These are phyloP conservation scores for Propithecus deckenii DNA, from an alignment of 2,797 vertebrate species.

Conservation along the genomic window DNA sequence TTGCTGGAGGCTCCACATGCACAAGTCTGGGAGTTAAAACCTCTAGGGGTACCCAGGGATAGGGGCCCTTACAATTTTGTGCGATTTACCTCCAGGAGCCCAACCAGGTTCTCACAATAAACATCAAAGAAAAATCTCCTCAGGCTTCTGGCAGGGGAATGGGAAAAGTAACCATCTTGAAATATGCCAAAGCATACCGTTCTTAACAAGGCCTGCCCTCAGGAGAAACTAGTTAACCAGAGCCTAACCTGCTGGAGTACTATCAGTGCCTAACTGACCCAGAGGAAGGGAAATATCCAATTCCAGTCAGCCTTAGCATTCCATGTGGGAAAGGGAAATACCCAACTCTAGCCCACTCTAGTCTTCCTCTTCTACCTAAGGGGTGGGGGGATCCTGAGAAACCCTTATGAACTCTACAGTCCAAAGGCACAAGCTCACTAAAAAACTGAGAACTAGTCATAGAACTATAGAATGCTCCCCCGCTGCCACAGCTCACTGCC, in stretches of 20 bases:
- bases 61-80: neutral
- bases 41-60: neutral
- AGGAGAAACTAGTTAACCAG: too few relatives aligned
- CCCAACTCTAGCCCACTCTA: neutral
- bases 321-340: neutral
- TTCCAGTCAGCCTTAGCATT: neutral
- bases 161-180: neutral
- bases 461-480: neutral
- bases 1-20: neutral
- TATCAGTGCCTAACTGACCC: neutral
- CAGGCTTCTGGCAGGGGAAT: neutral
- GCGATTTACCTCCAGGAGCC: neutral
- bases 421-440: neutral
- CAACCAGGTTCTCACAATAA: neutral
- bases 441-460: neutral
- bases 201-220: too few relatives aligned
- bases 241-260: neutral
- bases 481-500: neutral
- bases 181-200: too few relatives aligned
- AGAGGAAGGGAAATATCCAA: neutral
- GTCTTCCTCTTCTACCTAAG: neutral
- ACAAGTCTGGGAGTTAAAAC: neutral
- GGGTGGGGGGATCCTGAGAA: neutral
- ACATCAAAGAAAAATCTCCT: neutral
- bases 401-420: neutral